Evolutionary conservation across 2,797 vertebrate species (phyloP).

Genomic region (Gadopsis marmoratus): DNA sequence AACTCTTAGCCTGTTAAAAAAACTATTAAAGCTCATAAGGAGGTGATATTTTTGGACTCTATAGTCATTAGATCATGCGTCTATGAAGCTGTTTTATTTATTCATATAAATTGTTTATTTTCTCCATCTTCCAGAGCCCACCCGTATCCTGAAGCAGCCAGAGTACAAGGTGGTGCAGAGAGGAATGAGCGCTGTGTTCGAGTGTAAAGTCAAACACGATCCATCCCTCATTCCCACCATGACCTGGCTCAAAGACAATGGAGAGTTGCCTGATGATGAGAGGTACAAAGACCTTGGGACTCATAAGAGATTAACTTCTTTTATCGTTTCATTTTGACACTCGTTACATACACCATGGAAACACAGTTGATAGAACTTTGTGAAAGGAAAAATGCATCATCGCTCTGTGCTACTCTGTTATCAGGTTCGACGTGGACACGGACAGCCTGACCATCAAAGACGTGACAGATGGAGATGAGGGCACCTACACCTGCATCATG

Average conservation of each 20-base stretch:
- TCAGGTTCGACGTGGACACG: constrained; percentile 89
- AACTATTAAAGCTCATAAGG: not conserved
- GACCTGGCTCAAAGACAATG: constrained; percentile 91
- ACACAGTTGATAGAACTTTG: not conserved
- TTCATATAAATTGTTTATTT: not conserved
- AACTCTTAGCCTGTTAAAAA: not conserved
- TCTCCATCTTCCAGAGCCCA: constrained; percentile 87
- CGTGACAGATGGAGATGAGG: constrained; percentile 89
- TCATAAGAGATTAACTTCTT: not conserved
- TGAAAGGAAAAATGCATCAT: not conserved
- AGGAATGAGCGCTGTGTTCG: constrained; percentile 89
- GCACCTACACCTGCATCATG: constrained; percentile 93
- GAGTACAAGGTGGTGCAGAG: constrained; percentile 92
- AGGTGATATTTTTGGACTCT: not conserved
- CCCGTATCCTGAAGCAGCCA: constrained; percentile 93
- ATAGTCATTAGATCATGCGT: not conserved
- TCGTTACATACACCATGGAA: not conserved
- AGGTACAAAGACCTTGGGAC: constrained; percentile 80
- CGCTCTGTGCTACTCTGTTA: not conserved
- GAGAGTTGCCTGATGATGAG: constrained; percentile 88
- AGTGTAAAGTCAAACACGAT: constrained; percentile 96
- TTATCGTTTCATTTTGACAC: not conserved
- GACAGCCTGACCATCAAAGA: constrained; percentile 91
- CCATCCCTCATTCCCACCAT: constrained; percentile 87
- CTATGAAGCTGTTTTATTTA: not conserved